Evolutionary conservation across 2,888 invertebrate species (phyloP).

Genomic region (Hyppa rectilinea): DNA sequence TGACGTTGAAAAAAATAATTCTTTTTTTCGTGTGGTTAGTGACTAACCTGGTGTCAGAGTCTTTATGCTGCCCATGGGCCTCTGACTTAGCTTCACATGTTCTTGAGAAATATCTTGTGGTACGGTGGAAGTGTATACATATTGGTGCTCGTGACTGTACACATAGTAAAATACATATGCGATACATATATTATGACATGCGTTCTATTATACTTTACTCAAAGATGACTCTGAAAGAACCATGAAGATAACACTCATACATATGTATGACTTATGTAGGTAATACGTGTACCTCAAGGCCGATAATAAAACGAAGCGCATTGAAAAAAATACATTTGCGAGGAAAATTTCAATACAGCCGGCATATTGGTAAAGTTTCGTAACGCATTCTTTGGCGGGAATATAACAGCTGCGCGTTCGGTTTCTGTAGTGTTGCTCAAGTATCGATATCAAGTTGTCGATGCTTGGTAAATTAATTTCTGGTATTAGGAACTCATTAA

Average conservation of each 20-base stretch:
- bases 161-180: too few species aligned
- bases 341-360: conserved; percentile 58
- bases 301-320: conserved; percentile 46
- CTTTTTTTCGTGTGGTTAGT: too few species aligned
- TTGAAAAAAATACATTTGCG: conserved; percentile 46
- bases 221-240: not conserved
- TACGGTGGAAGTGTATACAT: too few species aligned
- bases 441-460: conserved; percentile 11
- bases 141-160: too few species aligned
- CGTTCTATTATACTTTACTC: too few species aligned
- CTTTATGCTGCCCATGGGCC: too few species aligned
- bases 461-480: not conserved
- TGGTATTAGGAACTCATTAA: not conserved
- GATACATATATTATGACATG: too few species aligned
- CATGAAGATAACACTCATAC: conserved; percentile 16
- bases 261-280: conserved; percentile 22
- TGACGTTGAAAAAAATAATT: not conserved
- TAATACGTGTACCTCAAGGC: conserved; percentile 16
- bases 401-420: conserved; percentile 47
- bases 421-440: conserved; percentile 19
- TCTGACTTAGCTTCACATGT: too few species aligned
- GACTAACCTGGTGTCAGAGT: too few species aligned
- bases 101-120: too few species aligned
- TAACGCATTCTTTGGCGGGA: conserved; percentile 55
- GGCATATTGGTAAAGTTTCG: conserved; percentile 66